Conservation (phyloP, 1,140 invertebrate species). For the Saccostrea echinata region DNA sequence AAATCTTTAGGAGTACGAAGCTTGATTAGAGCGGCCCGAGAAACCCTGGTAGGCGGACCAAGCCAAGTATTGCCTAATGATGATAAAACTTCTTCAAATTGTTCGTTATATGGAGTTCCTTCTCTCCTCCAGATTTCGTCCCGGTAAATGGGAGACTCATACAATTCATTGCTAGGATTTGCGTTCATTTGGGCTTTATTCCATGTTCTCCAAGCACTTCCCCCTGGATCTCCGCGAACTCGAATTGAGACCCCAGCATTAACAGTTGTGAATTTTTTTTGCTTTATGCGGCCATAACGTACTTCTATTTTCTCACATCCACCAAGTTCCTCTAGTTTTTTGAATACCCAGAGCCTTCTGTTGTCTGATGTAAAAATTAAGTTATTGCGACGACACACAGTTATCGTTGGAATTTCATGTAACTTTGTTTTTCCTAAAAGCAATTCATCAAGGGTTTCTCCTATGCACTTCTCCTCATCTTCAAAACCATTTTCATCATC, state of each 20-base stretch:
- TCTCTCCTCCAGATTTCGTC: no score
- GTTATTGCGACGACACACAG: not conserved
- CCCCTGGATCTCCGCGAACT: conserved; percentile 46
- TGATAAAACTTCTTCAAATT: no score
- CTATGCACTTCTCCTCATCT: not conserved
- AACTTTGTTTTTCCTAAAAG: not conserved
- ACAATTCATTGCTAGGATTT: no score
- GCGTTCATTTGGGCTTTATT: no score
- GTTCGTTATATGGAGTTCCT: no score
- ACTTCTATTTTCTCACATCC: conserved; percentile 32
- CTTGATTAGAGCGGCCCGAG: no score
- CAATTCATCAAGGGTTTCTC: conserved; percentile 51
- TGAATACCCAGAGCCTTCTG: conserved; percentile 51
- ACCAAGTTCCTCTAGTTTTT: conserved; percentile 24
- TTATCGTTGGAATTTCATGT: conserved; percentile 40
- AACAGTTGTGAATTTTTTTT: conserved; percentile 42
- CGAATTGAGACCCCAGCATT: conserved; percentile 34
- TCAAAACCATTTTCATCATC: not conserved
- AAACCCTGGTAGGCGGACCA: no score
- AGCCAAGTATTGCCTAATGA: no score
- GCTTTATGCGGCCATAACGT: not conserved
- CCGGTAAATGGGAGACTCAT: no score
- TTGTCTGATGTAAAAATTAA: conserved; percentile 49
- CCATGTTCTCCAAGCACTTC: conserved; percentile 33
- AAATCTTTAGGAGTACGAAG: no score